phyloP scores from a whole-genome alignment of 2,113 vertebrate species.

The Pandion haliaetus region DNA sequence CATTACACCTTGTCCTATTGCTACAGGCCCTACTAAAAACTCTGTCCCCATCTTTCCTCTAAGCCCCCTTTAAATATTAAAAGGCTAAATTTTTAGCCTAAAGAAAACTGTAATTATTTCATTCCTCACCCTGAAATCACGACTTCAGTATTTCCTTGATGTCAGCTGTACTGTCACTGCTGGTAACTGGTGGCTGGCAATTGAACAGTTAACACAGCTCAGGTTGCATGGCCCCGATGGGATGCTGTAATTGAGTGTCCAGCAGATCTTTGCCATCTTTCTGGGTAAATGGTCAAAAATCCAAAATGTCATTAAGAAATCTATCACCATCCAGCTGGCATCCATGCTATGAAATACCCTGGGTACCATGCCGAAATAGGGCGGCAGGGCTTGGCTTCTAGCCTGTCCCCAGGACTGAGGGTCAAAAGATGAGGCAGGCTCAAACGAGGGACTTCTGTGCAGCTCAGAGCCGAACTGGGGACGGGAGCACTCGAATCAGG shows the following conservation, averaged over 20 bases:
- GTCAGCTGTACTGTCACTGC: background rate
- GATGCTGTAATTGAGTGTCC: background rate
- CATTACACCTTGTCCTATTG: rapidly evolving
- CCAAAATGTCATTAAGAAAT: background rate
- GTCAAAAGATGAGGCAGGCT: background rate
- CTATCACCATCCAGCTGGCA: background rate
- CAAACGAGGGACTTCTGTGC: background rate
- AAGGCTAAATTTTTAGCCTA: background rate
- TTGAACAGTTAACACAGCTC: background rate
- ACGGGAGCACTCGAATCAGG: background rate
- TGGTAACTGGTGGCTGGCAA: background rate
- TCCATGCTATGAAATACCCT: rapidly evolving
- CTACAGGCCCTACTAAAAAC: too few species aligned
- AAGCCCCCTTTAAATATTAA: background rate
- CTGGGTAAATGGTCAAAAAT: background rate
- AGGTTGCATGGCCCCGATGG: rapidly evolving
- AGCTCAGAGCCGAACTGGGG: background rate
- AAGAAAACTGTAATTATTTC: background rate
- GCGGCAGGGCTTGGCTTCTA: too few species aligned
- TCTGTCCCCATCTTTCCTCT: background rate
- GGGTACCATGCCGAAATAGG: too few species aligned
- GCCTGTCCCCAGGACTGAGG: background rate
- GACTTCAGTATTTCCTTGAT: background rate
- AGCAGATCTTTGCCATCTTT: background rate
- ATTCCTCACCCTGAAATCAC: background rate